Base-by-base conservation (phyloP, 2,797 vertebrate species). In the Echiichthys vipera region DNA sequence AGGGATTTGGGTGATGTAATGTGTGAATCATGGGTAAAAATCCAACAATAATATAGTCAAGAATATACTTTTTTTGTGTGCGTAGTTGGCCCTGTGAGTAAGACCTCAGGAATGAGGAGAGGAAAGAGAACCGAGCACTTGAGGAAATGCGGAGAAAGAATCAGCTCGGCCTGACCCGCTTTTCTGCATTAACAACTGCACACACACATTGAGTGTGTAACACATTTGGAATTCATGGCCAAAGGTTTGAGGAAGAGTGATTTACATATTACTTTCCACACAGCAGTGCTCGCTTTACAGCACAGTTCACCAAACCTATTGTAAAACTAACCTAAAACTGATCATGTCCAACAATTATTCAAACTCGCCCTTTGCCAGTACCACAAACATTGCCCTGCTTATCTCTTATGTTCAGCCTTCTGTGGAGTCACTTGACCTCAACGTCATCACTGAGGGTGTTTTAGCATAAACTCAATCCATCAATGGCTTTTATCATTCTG, bases 301-400 rank as follows among this genome's bases (percentile, higher is more conserved):
- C 65, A 70, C 71, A 59, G 42, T 65, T 71, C 46, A 64, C 62
- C 63, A 71, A 81, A 80, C 46, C 71, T 53, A 39, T 78, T 85
- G 80, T 62, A 74, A 36, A 32, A 32, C n/a, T n/a, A n/a, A n/a
- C n/a, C n/a, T 66, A 69, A 86, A 90, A 83, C 59, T 66, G 84
- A 79, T 86, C 77, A 77, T 69, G 64, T 75, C 71, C 64, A 56
- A 71, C 73, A 62, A 71, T 70, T 69, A 77, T 77, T 81, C 83
- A 77, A 51, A 69, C 49, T 63, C 10, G 0, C 53, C 75, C 40
- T 79, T 66, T 83, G 66, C 54, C 68, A 56, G 29, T 10, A 47
- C 50, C 49, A 50, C 61, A 45, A 69, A 69, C 24, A 18, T 53
- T 7, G 39, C 54, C 34, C 34, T n/a, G 50, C 59, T 79, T 61